phyloP scores from a whole-genome alignment of 2,797 vertebrate species.

The Lagocephalus sceleratus region DNA sequence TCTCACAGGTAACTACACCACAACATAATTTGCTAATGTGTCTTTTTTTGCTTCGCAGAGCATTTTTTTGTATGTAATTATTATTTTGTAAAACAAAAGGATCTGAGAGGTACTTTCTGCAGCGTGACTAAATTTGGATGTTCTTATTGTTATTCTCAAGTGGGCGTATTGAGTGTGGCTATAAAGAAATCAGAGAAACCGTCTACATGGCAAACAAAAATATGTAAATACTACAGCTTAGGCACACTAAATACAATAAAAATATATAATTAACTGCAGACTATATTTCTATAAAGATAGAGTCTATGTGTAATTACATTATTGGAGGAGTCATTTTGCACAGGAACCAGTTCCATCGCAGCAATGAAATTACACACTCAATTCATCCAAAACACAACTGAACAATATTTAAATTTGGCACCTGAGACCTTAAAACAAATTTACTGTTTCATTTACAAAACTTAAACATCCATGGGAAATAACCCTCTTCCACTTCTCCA shows the following conservation, averaged over 20 bases:
- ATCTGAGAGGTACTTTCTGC: slow-evolving; percentile 22
- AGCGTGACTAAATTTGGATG: slow-evolving; percentile 36
- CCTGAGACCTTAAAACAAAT: slow-evolving; percentile 18
- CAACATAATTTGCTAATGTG: slow-evolving; percentile 16
- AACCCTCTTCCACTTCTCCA: slow-evolving; percentile 25
- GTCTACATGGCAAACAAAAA: slow-evolving; percentile 22
- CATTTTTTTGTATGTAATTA: slow-evolving; percentile 41
- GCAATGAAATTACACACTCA: slow-evolving; percentile 41
- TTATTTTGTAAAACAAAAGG: slow-evolving; percentile 40
- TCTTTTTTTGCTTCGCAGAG: slow-evolving; percentile 21
- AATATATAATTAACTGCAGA: neutral
- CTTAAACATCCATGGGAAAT: slow-evolving; percentile 32
- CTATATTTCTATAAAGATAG: neutral
- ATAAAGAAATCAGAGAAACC: slow-evolving; percentile 16
- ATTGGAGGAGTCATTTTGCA: slow-evolving; percentile 20
- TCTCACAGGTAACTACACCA: slow-evolving; percentile 27
- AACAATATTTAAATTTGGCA: slow-evolving; percentile 12
- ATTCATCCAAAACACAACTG: slow-evolving; percentile 27
- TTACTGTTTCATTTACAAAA: slow-evolving; percentile 34
- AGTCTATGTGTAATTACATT: neutral
- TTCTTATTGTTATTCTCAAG: slow-evolving; percentile 38
- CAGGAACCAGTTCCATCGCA: slow-evolving; percentile 30
- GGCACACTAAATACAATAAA: neutral
- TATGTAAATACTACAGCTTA: slow-evolving; percentile 17
- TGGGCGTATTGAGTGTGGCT: slow-evolving; percentile 6